Percentiles rank a stretch among this genome's conserved stretches.
Conservation (phyloP, 2,888 invertebrate genomes). For the Erebia aethiops region DNA sequence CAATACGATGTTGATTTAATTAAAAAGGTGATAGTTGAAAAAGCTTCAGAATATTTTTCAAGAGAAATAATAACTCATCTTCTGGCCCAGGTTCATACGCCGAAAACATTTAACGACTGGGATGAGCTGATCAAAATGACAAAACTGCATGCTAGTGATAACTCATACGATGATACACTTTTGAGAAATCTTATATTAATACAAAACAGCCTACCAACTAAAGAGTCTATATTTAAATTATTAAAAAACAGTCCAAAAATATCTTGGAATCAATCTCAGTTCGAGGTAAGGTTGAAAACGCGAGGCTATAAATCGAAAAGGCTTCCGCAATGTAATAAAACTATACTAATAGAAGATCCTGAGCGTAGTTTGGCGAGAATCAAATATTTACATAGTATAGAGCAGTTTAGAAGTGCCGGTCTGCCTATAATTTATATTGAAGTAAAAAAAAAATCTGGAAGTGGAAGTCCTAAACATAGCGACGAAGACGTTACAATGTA, state of each 20-base stretch:
- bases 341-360: conserved; percentile 44
- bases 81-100: background rate
- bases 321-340: conserved; percentile 39
- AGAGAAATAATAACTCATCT: background rate
- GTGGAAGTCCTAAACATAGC: background rate
- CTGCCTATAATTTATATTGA: conserved; percentile 27
- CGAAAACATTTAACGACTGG: conserved; percentile 10
- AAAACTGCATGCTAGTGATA: background rate
- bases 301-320: conserved; percentile 44
- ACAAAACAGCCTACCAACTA: conserved; percentile 7
- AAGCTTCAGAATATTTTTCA: conserved; percentile 1
- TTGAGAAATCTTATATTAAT: conserved; percentile 2
- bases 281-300: background rate
- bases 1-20: background rate
- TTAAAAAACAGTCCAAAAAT: background rate
- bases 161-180: background rate
- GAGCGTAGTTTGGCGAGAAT: conserved; percentile 39
- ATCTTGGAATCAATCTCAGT: background rate
- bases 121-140: background rate
- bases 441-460: background rate
- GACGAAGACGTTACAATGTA: background rate
- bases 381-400: conserved; percentile 43
- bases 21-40: background rate
- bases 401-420: conserved; percentile 36
- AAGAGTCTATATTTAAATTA: background rate